Percentiles rank a stretch among this genome's conserved stretches.
Evolutionary conservation across 2,888 invertebrate genomes (phyloP).

Genomic region (Linyphia triangularis): DNA sequence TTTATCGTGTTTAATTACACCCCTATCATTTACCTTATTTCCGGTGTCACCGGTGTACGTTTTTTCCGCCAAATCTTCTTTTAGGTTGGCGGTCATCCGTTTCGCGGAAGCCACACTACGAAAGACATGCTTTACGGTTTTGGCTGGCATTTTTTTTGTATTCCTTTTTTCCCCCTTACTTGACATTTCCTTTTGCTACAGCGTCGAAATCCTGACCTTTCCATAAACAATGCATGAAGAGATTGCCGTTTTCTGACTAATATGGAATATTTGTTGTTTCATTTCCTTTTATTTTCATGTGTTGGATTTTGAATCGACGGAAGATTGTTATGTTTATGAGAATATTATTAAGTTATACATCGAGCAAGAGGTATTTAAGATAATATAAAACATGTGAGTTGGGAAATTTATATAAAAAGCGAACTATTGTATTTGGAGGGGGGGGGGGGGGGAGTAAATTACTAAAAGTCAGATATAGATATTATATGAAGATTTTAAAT

Average conservation of each 20-base stretch:
- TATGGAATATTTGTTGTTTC: neutral
- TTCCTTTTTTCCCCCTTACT: neutral
- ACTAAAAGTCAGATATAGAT: too few relatives aligned
- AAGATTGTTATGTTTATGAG: too few relatives aligned
- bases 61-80: neutral
- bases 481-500: too few relatives aligned
- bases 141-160: neutral
- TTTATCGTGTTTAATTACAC: slow-evolving; percentile 4
- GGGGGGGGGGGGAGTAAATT: too few relatives aligned
- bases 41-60: neutral
- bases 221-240: neutral
- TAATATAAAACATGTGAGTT: too few relatives aligned
- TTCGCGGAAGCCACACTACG: slow-evolving; percentile 4
- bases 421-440: too few relatives aligned
- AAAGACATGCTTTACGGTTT: neutral
- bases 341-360: too few relatives aligned
- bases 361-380: too few relatives aligned
- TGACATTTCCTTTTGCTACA: neutral
- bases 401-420: too few relatives aligned
- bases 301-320: neutral
- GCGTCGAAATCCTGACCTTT: neutral
- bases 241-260: neutral
- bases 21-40: slow-evolving; percentile 2
- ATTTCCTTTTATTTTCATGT: neutral
- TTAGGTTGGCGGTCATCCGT: slow-evolving; percentile 14